Percentiles rank a stretch among this genome's conserved stretches.
phyloP scores from a whole-genome alignment of 2,888 invertebrate genomes.

The Cylloceria caligata region DNA sequence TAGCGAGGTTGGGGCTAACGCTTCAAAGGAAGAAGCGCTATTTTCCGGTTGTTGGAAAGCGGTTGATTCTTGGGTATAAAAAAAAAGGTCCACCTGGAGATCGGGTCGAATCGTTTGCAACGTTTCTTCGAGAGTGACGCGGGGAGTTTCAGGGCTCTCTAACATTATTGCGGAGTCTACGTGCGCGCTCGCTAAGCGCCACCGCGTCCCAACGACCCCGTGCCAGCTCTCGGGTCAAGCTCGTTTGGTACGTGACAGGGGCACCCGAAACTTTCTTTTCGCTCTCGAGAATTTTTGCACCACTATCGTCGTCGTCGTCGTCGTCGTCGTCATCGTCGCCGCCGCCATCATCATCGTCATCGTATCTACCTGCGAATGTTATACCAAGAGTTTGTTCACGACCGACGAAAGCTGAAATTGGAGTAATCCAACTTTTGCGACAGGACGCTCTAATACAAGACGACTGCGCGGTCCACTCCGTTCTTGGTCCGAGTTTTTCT shows the following conservation, averaged over 20 bases:
- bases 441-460: conserved; percentile 5
- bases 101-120: conserved; percentile 54
- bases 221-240: conserved; percentile 48
- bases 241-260: conserved; percentile 56
- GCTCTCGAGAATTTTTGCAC: conserved; percentile 23
- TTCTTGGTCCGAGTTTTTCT: conserved; percentile 16
- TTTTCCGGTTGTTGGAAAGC: conserved; percentile 8
- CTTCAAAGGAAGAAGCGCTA: conserved; percentile 14
- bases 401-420: conserved; percentile 54
- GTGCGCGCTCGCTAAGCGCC: conserved; percentile 41
- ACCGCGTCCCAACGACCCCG: conserved; percentile 5
- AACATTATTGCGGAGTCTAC: conserved; percentile 48
- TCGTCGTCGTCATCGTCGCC: neutral
- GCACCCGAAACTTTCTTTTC: conserved; percentile 38
- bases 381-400: conserved; percentile 22
- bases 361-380: conserved; percentile 13
- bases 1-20: neutral
- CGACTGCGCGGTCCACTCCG: neutral
- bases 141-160: conserved; percentile 22
- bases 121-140: conserved; percentile 42
- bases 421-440: conserved; percentile 49
- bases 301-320: neutral
- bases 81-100: conserved; percentile 46
- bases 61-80: conserved; percentile 42
- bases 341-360: neutral